These are phyloP conservation scores for Aphodius granarius DNA, from an alignment of 2,888 invertebrate genomes.

Conservation along the genomic window DNA sequence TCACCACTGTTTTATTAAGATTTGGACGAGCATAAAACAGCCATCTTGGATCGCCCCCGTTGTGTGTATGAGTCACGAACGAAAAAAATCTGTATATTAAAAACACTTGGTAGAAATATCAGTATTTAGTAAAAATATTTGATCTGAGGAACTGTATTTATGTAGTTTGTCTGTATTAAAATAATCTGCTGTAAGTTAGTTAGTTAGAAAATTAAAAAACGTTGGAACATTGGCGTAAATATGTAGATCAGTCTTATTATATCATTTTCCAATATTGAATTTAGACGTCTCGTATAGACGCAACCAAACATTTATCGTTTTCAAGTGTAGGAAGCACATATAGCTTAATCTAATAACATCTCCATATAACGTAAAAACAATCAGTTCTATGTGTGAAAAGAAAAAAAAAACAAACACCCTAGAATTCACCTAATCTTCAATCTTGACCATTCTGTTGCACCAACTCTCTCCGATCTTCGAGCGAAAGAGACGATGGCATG, in stretches of 20 bases:
- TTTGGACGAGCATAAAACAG: conserved; percentile 19
- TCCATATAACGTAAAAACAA: conserved; percentile 4
- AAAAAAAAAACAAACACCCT: conserved; percentile 35
- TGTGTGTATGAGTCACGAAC: conserved; percentile 35
- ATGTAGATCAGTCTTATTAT: conserved; percentile 48
- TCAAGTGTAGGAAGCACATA: conserved; percentile 48
- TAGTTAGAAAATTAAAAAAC: conserved; percentile 38
- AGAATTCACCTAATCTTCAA: conserved; percentile 50
- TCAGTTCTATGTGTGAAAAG: conserved; percentile 19
- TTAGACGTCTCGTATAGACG: neutral
- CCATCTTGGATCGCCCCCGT: neutral
- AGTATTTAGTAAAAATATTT: conserved; percentile 42
- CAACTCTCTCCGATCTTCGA: conserved; percentile 65
- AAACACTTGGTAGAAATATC: conserved; percentile 55
- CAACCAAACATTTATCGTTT: neutral
- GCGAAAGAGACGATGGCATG: conserved; percentile 61
- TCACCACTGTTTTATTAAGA: conserved; percentile 12
- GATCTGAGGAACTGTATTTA: conserved; percentile 52
- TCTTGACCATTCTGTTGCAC: conserved; percentile 82
- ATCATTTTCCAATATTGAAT: neutral
- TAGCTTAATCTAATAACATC: conserved; percentile 41
- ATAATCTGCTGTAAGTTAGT: conserved; percentile 36
- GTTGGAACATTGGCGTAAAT: conserved; percentile 53
- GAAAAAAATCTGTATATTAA: conserved; percentile 50
- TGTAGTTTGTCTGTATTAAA: conserved; percentile 23